Conservation (phyloP, 1,140 invertebrate genomes). For the Paralvinella palmiformis region DNA sequence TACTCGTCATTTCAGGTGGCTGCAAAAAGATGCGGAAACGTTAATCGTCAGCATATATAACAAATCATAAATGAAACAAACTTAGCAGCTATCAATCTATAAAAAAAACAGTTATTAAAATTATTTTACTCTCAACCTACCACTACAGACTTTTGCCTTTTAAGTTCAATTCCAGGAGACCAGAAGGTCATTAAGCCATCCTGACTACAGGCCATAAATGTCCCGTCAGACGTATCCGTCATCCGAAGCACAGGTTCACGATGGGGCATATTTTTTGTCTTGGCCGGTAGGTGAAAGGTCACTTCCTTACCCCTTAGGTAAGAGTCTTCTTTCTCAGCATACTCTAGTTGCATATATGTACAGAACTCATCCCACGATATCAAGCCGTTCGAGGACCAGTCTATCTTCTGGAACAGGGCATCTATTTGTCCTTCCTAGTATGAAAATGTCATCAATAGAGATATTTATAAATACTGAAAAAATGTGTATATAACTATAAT, state of each 20-base stretch:
- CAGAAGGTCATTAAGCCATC: constrained; percentile 49
- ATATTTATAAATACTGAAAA: no score
- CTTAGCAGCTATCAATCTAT: background rate
- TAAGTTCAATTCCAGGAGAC: constrained; percentile 38
- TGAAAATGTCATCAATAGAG: background rate
- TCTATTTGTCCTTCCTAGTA: constrained; percentile 44
- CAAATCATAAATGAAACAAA: no score
- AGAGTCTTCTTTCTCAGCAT: constrained; percentile 48
- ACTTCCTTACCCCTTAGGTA: constrained; percentile 26
- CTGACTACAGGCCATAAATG: constrained; percentile 46
- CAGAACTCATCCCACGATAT: constrained; percentile 52
- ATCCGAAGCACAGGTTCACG: constrained; percentile 42
- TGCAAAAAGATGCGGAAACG: constrained; percentile 20
- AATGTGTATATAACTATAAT: no score
- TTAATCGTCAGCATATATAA: background rate
- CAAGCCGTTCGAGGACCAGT: constrained; percentile 44
- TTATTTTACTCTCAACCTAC: constrained; percentile 21
- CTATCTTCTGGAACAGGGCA: constrained; percentile 49
- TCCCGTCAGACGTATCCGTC: constrained; percentile 41
- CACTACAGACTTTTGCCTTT: constrained; percentile 39
- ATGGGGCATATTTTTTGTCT: constrained; percentile 40
- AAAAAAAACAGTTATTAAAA: background rate
- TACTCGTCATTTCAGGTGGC: constrained; percentile 31
- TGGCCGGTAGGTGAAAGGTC: constrained; percentile 45
- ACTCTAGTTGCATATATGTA: constrained; percentile 51